phyloP scores from a whole-genome alignment of 53 echinoderm and acorn worm species.

The Patiria pectinifera region DNA sequence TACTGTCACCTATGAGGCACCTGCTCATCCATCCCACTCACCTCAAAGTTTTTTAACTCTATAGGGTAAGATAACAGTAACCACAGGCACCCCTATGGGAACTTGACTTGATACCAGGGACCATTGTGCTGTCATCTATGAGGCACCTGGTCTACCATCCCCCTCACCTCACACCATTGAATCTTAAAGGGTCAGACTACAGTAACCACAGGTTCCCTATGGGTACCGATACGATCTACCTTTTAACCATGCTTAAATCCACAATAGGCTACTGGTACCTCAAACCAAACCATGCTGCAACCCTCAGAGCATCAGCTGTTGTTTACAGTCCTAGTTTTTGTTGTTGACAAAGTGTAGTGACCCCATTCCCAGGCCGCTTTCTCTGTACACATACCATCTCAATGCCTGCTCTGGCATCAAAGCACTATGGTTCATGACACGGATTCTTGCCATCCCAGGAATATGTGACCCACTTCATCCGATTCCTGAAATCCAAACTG shows the following conservation, averaged over 20 bases:
- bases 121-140: too few species aligned
- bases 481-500: not conserved
- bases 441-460: not conserved
- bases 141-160: too few species aligned
- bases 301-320: slow-evolving; percentile 8
- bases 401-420: not conserved
- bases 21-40: too few species aligned
- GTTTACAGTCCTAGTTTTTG: not conserved
- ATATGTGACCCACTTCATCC: not conserved
- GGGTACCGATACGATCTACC: too few species aligned
- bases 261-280: not conserved
- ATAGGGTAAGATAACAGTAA: too few species aligned
- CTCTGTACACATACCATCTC: not conserved
- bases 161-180: too few species aligned
- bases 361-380: not conserved
- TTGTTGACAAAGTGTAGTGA: not conserved
- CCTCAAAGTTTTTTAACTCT: too few species aligned
- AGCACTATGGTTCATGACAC: not conserved
- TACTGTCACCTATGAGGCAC: too few species aligned
- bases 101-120: too few species aligned
- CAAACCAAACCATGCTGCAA: not conserved
- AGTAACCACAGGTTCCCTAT: not conserved
- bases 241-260: not conserved
- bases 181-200: too few species aligned
- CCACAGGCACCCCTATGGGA: too few species aligned